phyloP scores from a whole-genome alignment of 2,888 invertebrate species.

The Ormyrus pomaceus region DNA sequence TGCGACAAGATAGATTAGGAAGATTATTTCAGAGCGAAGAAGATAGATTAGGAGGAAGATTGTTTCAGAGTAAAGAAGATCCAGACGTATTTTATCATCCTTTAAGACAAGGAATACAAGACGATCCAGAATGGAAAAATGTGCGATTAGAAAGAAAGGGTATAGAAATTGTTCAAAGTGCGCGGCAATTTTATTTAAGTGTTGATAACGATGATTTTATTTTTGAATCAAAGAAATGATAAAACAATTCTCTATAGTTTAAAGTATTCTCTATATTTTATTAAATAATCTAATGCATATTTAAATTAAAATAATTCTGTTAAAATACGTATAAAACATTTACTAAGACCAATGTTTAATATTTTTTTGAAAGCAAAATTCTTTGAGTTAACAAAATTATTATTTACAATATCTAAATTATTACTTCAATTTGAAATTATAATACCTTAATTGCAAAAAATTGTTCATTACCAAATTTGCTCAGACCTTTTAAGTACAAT shows the following conservation, averaged over 20 bases:
- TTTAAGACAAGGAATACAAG: too few species aligned
- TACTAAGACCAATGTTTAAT: neutral
- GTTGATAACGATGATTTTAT: conserved; percentile 36
- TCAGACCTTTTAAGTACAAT: neutral
- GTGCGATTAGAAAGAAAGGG: conserved; percentile 27
- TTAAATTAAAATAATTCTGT: too few species aligned
- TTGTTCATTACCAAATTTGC: too few species aligned
- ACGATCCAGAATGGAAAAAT: conserved; percentile 37
- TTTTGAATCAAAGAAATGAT: conserved; percentile 20
- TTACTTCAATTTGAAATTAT: neutral
- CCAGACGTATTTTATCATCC: too few species aligned
- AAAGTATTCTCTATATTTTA: too few species aligned
- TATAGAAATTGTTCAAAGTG: conserved; percentile 20
- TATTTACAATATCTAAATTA: neutral
- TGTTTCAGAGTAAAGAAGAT: neutral
- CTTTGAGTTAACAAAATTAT: neutral
- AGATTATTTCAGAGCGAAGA: conserved; percentile 37
- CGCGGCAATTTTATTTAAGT: conserved; percentile 44
- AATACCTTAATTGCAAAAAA: too few species aligned
- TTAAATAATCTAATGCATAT: too few species aligned
- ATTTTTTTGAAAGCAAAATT: neutral
- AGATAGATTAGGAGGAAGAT: conserved; percentile 21
- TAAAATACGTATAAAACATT: neutral
- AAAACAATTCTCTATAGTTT: too few species aligned
- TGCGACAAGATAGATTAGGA: conserved; percentile 1